These are phyloP conservation scores for Dendrolimus houi DNA, from an alignment of 2,888 invertebrate species.

Conservation along the genomic window DNA sequence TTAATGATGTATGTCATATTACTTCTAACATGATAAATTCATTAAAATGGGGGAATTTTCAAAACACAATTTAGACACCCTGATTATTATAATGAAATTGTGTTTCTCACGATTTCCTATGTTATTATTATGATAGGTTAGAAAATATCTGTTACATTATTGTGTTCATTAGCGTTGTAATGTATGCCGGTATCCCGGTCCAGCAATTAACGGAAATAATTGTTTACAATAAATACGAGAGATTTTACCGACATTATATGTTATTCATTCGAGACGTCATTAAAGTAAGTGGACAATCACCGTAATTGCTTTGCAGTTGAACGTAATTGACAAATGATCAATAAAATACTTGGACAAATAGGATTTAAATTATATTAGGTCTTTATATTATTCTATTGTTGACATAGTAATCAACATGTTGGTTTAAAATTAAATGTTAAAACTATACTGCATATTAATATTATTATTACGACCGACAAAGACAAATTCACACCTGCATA, in stretches of 20 bases:
- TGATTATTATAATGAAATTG: too few species aligned
- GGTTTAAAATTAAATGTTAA: too few species aligned
- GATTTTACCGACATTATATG: slow-evolving; percentile 48
- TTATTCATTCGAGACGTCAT: slow-evolving; percentile 48
- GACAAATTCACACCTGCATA: too few species aligned
- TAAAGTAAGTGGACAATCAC: slow-evolving; percentile 56
- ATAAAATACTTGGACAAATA: background rate
- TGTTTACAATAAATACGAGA: slow-evolving; percentile 57
- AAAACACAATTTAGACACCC: too few species aligned
- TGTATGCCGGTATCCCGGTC: slow-evolving; percentile 38
- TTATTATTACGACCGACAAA: too few species aligned
- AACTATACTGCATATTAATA: too few species aligned
- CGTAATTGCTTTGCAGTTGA: slow-evolving; percentile 53
- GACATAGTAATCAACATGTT: too few species aligned
- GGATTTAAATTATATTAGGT: too few species aligned
- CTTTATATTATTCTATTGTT: too few species aligned
- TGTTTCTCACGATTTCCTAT: slow-evolving; percentile 21
- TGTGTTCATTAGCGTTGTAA: slow-evolving; percentile 68
- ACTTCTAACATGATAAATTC: too few species aligned
- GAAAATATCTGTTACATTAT: slow-evolving; percentile 70
- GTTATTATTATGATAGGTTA: slow-evolving; percentile 46
- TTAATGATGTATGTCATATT: too few species aligned
- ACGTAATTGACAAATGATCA: slow-evolving; percentile 26
- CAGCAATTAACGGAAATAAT: slow-evolving; percentile 69
- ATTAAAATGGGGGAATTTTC: too few species aligned